A percentile compares a stretch with the other conserved stretches of the same genome.
These are phyloP conservation scores for Calyptomena viridis DNA, from an alignment of 2,113 vertebrate genomes.

Conservation along the genomic window DNA sequence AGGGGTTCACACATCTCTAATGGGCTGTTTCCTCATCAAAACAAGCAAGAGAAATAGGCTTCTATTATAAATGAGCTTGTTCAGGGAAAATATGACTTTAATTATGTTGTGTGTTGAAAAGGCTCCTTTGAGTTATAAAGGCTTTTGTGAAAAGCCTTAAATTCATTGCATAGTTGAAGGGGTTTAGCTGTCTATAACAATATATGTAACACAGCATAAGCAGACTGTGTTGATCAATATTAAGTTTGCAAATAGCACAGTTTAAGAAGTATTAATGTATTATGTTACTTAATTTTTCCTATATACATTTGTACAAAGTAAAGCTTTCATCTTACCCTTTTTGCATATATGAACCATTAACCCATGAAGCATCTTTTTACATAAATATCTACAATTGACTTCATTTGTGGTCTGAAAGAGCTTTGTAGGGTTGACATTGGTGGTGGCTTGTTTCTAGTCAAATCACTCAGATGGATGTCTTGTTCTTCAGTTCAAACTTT, in stretches of 20 bases:
- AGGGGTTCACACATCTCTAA: not conserved
- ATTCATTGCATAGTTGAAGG: conserved; percentile 99
- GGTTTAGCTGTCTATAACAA: conserved; percentile 86
- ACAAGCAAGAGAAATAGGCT: conserved; percentile 57
- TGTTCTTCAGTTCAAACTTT: conserved; percentile 77
- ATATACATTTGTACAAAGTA: conserved; percentile 98
- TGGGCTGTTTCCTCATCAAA: conserved; percentile 12
- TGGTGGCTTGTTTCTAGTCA: conserved; percentile 42
- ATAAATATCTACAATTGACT: conserved; percentile 86
- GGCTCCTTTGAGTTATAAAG: conserved; percentile 81
- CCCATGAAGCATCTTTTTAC: conserved; percentile 85
- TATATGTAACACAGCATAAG: conserved; percentile 74
- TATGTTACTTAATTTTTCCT: conserved; percentile 83
- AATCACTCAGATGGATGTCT: conserved; percentile 4
- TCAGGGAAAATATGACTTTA: conserved; percentile 89
- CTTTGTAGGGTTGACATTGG: conserved; percentile 16
- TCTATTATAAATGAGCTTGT: conserved; percentile 63
- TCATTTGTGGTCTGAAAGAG: conserved; percentile 70
- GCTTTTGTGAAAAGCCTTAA: conserved; percentile 84
- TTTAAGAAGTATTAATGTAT: conserved; percentile 84
- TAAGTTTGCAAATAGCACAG: conserved; percentile 86
- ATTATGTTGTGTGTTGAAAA: conserved; percentile 79
- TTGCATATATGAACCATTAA: conserved; percentile 99
- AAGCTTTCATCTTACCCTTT: conserved; percentile 97
- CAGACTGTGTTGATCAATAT: conserved; percentile 74